A percentile compares a stretch with the other conserved stretches of the same genome.
Evolutionary conservation across 2,888 invertebrate species (phyloP).

Genomic region (Brenthis hecate): DNA sequence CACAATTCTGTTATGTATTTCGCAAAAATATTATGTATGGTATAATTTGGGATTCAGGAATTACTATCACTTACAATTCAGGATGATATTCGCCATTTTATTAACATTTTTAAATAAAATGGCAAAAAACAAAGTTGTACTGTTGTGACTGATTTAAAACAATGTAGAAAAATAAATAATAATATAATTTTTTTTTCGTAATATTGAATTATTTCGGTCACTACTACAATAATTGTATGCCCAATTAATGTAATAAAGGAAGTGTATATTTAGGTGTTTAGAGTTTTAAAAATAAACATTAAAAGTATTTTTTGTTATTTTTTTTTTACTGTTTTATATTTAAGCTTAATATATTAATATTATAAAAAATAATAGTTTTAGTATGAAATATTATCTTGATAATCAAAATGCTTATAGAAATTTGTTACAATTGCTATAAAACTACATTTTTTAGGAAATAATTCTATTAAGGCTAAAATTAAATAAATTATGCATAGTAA

Average conservation of each 20-base stretch:
- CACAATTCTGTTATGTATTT: too few relatives aligned
- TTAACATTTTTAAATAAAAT: background rate
- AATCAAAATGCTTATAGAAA: too few relatives aligned
- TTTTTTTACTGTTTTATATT: background rate
- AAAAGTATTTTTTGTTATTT: background rate
- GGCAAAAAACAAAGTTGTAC: constrained; percentile 25
- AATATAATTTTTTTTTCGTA: background rate
- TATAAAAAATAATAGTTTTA: too few relatives aligned
- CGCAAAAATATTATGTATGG: too few relatives aligned
- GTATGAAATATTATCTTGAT: too few relatives aligned
- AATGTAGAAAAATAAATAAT: background rate
- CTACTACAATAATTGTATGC: constrained; percentile 43
- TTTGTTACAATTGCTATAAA: too few relatives aligned
- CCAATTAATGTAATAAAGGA: constrained; percentile 43
- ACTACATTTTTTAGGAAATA: too few relatives aligned
- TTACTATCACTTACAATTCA: constrained; percentile 10
- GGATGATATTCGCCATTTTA: constrained; percentile 23
- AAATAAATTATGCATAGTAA: background rate
- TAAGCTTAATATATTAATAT: background rate
- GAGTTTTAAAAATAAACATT: constrained; percentile 27
- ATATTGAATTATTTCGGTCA: background rate
- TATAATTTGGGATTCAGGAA: too few relatives aligned
- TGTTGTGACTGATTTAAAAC: constrained; percentile 14
- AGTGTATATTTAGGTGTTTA: constrained; percentile 6
- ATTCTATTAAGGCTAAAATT: background rate